Evolutionary conservation across 2,888 invertebrate species (phyloP), one percentile per base, ranked within the genome.

Genomic region (Fragum whitleyi): DNA sequence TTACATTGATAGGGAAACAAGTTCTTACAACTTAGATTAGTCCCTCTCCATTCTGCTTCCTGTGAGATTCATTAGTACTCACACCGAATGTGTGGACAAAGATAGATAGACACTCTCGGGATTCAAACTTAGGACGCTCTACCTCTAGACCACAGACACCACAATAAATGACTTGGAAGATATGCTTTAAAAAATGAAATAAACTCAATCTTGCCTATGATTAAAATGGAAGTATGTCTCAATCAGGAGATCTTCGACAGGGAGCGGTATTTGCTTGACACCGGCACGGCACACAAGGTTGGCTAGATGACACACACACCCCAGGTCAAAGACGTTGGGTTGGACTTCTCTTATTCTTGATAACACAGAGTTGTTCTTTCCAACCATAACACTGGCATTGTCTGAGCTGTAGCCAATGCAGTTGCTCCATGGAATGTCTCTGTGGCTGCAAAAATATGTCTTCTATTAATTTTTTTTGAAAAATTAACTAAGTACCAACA

Each of bases 371-470:
- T 79, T 79, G 55, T 74, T 26, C 14, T 36, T 28, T 6, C 79
- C 74, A 29, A 79, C 53, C 79, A 79, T 79, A n/a, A 79, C 70
- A n/a, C 68, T 74, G 29, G 69, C 74, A 32, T 74, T 79, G 79
- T 79, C 79, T 16, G 47, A 47, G 11, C 32, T 55, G 23, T 62
- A 79, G 0, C 79, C 61, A 11, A 79, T 62, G 0, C 36, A 36
- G 7, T 79, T 47, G 19, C 36, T 14, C 69, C 74, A 74, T 21
- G 32, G 55, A 11, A 79, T 69, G 1, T 65, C 70, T 28, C 57
- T 51, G 19, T 53, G 61, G 7, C 67, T 71, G 71, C 2, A 71
- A 71, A 21, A n/a, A n/a, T n/a, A n/a, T n/a, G n/a, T n/a, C n/a
- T n/a, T 2, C 23, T 23, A 26, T 9, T 3, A 7, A 68, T n/a